Conservation (phyloP, 2,113 vertebrate species). For the Eublepharis macularius region DNA sequence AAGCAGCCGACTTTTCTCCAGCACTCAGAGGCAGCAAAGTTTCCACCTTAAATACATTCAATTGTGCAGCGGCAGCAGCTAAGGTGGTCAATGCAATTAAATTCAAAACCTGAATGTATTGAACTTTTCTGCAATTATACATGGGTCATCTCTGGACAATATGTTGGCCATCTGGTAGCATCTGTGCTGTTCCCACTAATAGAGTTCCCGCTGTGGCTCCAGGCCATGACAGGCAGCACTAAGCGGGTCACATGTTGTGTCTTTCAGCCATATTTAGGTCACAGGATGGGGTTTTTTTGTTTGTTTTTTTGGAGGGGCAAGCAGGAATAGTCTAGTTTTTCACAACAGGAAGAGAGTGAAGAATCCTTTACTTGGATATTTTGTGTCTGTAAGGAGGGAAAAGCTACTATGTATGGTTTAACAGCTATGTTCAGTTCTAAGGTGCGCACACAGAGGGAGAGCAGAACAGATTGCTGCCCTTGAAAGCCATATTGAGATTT, state of each 20-base stretch:
- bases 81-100: constrained; percentile 90
- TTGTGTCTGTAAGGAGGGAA: constrained; percentile 58
- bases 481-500: constrained; percentile 28
- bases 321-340: constrained; percentile 81
- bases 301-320: constrained; percentile 47
- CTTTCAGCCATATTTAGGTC: constrained; percentile 99
- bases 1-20: constrained; percentile 52
- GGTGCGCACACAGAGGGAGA: constrained; percentile 29
- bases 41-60: constrained; percentile 87
- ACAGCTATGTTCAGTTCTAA: constrained; percentile 33
- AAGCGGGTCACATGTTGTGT: constrained; percentile 97
- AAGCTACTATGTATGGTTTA: constrained; percentile 59
- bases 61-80: constrained; percentile 74
- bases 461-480: constrained; percentile 8
- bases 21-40: constrained; percentile 42
- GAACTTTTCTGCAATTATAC: constrained; percentile 94
- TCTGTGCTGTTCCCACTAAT: constrained; percentile 92
- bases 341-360: constrained; percentile 80
- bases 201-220: constrained; percentile 84
- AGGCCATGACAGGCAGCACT: constrained; percentile 82
- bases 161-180: constrained; percentile 97
- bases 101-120: constrained; percentile 88
- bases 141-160: constrained; percentile 94
- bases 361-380: constrained; percentile 73
- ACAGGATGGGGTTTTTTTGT: constrained; percentile 73